Percentiles rank a stretch among this genome's conserved stretches.
Evolutionary conservation across 2,888 invertebrate genomes (phyloP).

Genomic region (Lamellibrachia satsuma): DNA sequence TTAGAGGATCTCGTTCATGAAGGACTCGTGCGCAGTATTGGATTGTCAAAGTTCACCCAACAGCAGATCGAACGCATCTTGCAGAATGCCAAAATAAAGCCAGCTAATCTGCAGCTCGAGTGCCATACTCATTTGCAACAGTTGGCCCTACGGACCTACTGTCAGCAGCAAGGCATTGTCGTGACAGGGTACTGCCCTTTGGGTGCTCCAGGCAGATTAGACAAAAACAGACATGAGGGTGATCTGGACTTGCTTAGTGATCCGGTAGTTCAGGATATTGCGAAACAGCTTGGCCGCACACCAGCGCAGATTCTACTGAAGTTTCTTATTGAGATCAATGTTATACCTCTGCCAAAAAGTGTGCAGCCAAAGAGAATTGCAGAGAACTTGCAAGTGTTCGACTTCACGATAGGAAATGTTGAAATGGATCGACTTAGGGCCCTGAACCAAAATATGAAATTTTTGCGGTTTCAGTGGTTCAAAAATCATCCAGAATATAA

Average conservation of each 20-base stretch:
- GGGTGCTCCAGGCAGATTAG: constrained; percentile 17
- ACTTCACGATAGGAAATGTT: neutral
- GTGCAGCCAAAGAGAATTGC: constrained; percentile 21
- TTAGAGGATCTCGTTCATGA: constrained; percentile 17
- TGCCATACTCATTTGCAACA: constrained; percentile 32
- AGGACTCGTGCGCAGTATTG: constrained; percentile 21
- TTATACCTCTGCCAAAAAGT: constrained; percentile 27
- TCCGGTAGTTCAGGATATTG: constrained; percentile 22
- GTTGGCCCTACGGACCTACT: constrained; percentile 7
- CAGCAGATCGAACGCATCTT: constrained; percentile 24
- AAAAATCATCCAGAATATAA: constrained; percentile 22
- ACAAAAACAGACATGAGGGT: neutral
- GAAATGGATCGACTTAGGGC: neutral
- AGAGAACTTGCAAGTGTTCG: constrained; percentile 23
- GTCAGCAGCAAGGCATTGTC: constrained; percentile 21
- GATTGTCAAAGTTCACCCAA: constrained; percentile 28
- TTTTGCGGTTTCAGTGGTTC: constrained; percentile 17
- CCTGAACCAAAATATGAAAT: constrained; percentile 17
- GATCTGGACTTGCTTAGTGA: constrained; percentile 21
- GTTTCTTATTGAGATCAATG: constrained; percentile 17
- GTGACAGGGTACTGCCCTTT: constrained; percentile 27
- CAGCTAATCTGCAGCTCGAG: constrained; percentile 31
- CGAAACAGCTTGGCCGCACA: neutral
- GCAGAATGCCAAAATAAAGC: constrained; percentile 21
- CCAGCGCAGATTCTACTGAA: constrained; percentile 26